A percentile compares a stretch with the other conserved stretches of the same genome.
phyloP scores from a whole-genome alignment of 64 coral and sea anemone species.

The Platygyra sinensis region DNA sequence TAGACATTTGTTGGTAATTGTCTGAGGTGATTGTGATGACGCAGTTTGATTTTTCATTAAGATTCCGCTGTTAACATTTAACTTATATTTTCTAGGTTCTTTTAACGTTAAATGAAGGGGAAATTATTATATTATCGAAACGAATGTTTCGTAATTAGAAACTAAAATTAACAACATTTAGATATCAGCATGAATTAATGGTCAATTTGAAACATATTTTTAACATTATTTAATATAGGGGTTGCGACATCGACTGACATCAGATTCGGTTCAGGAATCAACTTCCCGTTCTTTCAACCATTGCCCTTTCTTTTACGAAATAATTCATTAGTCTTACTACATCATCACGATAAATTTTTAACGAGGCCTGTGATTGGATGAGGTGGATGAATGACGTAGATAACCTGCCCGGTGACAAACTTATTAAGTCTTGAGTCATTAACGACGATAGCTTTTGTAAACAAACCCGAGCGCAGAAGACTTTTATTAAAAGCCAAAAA shows the following conservation, averaged over 20 bases:
- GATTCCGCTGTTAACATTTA: background rate
- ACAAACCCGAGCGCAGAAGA: background rate
- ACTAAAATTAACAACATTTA: background rate
- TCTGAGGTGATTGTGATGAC: too few species aligned
- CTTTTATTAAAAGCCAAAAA: background rate
- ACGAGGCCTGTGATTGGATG: background rate
- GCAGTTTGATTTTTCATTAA: too few species aligned
- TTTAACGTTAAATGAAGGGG: background rate
- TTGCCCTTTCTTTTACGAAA: background rate
- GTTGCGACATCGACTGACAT: background rate
- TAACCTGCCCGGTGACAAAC: background rate
- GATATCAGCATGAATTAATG: background rate
- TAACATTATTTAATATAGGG: background rate
- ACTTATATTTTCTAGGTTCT: background rate
- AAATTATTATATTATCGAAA: background rate
- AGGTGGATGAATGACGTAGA: background rate
- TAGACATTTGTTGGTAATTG: too few species aligned
- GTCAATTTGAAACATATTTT: background rate
- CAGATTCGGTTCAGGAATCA: background rate
- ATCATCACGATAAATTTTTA: background rate
- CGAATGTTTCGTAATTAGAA: background rate
- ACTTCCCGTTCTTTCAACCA: background rate
- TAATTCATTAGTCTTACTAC: background rate
- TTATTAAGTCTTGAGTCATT: background rate
- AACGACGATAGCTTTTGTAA: background rate